Conservation (phyloP, 2,113 vertebrate genomes). For the Crotalus helleri region DNA sequence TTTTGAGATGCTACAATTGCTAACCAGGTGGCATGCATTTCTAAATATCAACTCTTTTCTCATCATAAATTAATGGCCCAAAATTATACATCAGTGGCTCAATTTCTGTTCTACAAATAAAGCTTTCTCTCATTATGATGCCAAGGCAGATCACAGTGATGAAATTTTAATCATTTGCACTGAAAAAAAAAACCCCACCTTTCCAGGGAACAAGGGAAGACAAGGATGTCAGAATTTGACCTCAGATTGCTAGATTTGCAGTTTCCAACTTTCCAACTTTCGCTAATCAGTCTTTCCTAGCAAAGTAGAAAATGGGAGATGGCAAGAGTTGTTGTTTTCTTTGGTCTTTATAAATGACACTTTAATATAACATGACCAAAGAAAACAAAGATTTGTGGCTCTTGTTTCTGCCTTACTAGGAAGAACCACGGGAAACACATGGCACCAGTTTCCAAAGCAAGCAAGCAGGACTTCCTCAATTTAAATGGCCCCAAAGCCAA, state of each 20-base stretch:
- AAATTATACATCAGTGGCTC: neutral
- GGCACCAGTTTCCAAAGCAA: neutral
- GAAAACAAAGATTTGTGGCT: neutral
- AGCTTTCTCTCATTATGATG: neutral
- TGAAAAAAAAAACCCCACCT: neutral
- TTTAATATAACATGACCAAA: neutral
- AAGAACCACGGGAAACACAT: neutral
- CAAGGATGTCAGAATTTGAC: neutral
- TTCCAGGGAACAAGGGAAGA: neutral
- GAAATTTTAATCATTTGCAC: neutral
- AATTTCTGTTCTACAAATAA: neutral
- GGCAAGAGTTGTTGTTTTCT: neutral
- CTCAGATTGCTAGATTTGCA: too few species aligned
- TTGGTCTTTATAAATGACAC: neutral
- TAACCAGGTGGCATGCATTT: neutral
- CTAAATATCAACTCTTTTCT: neutral
- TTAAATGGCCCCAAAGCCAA: neutral
- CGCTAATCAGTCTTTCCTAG: neutral
- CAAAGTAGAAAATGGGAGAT: neutral
- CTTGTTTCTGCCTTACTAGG: accelerated
- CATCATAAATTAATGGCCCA: neutral
- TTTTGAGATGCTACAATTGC: neutral
- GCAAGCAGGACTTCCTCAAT: neutral
- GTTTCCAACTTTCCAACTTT: neutral
- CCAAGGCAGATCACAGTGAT: neutral